Evolutionary conservation across 2,888 invertebrate species (phyloP), one percentile per base, ranked within the genome.

Genomic region (Drosophila barbarae): DNA sequence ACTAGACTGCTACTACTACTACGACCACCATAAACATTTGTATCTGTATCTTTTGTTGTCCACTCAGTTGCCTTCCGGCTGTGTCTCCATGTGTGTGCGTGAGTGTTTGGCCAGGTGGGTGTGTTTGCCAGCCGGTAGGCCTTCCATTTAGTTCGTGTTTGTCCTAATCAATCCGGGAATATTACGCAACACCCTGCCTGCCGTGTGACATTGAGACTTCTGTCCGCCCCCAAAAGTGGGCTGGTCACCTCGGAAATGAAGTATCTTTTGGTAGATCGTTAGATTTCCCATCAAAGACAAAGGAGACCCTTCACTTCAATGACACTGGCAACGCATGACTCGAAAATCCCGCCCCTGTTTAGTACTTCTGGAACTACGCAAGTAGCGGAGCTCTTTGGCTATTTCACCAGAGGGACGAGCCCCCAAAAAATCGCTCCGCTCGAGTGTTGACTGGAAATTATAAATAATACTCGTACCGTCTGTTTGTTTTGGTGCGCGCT

Each of bases 351-450:
- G 32, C 67, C 52, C 47, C 32, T 7, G 28, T 18, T 38, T 35
- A 30, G 35, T 42, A 18, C 18, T 46, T 47, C 41, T 18, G 13
- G 15, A 44, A 59, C 42, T 42, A 50, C 47, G 42, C 35, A 57
- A 50, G 50, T 13, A 46, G 4, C 46, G 46, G 28, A 18, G 30
- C 49, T 36, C 34, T 67, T 46, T 9, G 30, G 9, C 35, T 82
- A 79, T 85, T 79, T 77, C 80, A 85, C 72, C 74, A 84, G 61
- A 76, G 77, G 53, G 79, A 79, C 79, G 85, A 85, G 79, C 79
- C 79, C 85, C 85, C 83, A 84, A 85, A 76, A 76, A 63, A 21
- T 52, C 15, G 36, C 26, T 53, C 18, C 52, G 32, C 41, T 30
- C 13, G 21, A 34, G 12, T 36, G 12, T 36, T 39, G 35, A 53